A percentile compares a stretch with the other conserved stretches of the same genome.
These are phyloP conservation scores for Calonectris borealis DNA, from an alignment of 2,113 vertebrate genomes.

Conservation along the genomic window DNA sequence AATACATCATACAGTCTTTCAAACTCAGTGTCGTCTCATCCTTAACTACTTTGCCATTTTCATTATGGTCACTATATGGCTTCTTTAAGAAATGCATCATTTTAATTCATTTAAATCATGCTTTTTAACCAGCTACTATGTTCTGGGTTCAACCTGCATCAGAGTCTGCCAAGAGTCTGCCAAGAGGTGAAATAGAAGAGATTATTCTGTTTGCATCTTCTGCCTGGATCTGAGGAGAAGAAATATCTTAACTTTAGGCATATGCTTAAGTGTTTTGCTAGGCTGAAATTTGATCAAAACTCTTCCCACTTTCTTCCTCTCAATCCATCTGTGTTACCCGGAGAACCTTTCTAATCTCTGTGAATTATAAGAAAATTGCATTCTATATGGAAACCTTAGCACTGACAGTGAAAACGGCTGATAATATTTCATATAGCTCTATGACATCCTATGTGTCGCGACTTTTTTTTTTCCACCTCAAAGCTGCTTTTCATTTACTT, in stretches of 20 bases:
- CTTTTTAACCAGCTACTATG: background rate
- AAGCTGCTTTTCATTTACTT: background rate
- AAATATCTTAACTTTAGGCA: conserved; percentile 22
- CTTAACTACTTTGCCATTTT: background rate
- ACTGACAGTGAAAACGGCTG: background rate
- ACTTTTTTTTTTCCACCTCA: background rate
- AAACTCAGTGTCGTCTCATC: background rate
- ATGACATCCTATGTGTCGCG: accelerated
- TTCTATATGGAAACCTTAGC: background rate
- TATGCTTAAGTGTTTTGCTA: conserved; percentile 33
- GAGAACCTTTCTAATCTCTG: background rate
- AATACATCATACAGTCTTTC: background rate
- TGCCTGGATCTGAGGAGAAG: background rate
- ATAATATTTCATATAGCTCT: background rate
- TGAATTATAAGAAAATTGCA: background rate
- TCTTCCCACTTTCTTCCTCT: conserved; percentile 34
- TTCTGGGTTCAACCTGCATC: background rate
- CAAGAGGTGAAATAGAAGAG: background rate
- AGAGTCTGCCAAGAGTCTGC: background rate
- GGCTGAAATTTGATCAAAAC: conserved; percentile 18
- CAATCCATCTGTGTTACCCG: conserved; percentile 1
- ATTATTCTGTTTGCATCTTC: background rate
- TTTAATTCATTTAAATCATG: background rate
- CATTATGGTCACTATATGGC: background rate
- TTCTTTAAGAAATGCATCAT: background rate